Evolutionary conservation across 2,113 vertebrate species (phyloP).

Genomic region (Ammodramus savannarum): DNA sequence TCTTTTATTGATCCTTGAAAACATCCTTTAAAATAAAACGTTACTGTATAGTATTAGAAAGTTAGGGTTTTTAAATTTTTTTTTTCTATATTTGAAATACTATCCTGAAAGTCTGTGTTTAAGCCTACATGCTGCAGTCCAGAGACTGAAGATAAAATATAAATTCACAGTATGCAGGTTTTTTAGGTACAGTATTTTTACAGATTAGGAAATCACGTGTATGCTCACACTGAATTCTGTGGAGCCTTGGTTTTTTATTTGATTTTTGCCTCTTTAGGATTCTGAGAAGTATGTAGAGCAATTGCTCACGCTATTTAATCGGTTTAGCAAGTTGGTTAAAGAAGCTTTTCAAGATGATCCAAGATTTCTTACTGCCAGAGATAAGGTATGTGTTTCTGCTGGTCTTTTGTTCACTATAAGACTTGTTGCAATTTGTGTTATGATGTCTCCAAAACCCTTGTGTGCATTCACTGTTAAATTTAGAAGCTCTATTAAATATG

Average conservation of each 20-base stretch:
- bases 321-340: conserved; percentile 98
- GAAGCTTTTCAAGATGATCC: conserved; percentile 99
- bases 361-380: conserved; percentile 95
- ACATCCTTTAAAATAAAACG: background rate
- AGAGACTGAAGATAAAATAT: background rate
- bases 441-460: background rate
- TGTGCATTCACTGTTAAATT: background rate
- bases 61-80: fast-evolving
- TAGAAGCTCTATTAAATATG: background rate
- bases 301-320: conserved; percentile 95
- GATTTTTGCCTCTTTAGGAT: conserved; percentile 76
- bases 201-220: background rate
- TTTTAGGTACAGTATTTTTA: background rate
- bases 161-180: background rate
- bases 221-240: background rate
- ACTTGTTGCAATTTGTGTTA: background rate
- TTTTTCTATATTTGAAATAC: background rate
- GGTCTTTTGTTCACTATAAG: background rate
- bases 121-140: background rate
- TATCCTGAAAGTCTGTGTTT: background rate
- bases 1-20: background rate
- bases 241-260: background rate
- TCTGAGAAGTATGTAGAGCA: conserved; percentile 99
- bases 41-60: background rate
- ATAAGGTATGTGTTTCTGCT: conserved; percentile 82